Percentiles rank a stretch among this genome's conserved stretches.
Conservation (phyloP, 2,797 vertebrate species). For the Brachyrhaphis roseni region DNA sequence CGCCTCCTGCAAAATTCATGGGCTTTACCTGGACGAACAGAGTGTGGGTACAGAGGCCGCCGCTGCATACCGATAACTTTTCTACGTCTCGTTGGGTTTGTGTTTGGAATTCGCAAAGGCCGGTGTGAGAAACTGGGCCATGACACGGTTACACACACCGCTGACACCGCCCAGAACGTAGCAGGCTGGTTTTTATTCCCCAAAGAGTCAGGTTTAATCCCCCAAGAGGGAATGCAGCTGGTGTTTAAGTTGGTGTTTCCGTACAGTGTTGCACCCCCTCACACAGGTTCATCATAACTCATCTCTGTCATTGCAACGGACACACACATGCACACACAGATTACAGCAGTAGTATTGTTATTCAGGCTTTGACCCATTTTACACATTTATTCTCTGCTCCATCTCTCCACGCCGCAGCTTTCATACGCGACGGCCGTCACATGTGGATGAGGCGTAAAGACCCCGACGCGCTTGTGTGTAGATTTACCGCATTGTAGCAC, state of each 20-base stretch:
- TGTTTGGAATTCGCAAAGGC: conserved; percentile 31
- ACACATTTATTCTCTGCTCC: conserved; percentile 71
- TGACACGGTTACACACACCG: conserved; percentile 36
- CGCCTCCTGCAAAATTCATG: conserved; percentile 66
- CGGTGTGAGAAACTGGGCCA: conserved; percentile 49
- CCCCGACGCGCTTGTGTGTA: conserved; percentile 36
- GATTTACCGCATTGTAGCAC: not conserved
- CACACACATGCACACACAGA: conserved; percentile 23
- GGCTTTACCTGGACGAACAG: conserved; percentile 31
- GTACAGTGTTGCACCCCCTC: not conserved
- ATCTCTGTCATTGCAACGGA: conserved; percentile 24
- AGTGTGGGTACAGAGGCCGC: conserved; percentile 38
- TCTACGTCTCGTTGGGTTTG: conserved; percentile 11
- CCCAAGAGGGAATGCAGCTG: conserved; percentile 23
- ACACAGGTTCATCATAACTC: conserved; percentile 38
- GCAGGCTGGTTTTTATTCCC: conserved; percentile 29
- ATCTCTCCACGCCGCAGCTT: conserved; percentile 66
- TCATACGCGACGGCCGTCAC: conserved; percentile 61
- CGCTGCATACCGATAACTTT: conserved; percentile 43
- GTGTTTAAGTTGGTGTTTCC: conserved; percentile 15
- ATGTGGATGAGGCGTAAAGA: conserved; percentile 53
- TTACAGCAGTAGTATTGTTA: conserved; percentile 68
- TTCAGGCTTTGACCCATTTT: conserved; percentile 81
- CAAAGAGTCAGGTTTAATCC: conserved; percentile 42
- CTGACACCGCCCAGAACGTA: conserved; percentile 11